Conservation (phyloP, 2,113 vertebrate species). For the Oncorhynchus tshawytscha region DNA sequence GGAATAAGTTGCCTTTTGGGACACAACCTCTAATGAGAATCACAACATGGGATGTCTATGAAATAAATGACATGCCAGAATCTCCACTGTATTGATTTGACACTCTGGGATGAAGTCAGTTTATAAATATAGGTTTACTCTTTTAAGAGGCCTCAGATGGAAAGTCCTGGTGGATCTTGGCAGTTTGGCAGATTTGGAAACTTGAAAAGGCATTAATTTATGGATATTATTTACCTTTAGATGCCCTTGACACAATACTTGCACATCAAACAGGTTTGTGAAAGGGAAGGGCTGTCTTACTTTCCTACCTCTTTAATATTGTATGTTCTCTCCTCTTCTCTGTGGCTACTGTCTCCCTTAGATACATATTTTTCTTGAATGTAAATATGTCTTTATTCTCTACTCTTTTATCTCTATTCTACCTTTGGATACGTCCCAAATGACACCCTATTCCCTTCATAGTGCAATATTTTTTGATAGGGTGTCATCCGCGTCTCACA, state of each 20-base stretch:
- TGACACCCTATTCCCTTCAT: conserved; percentile 19
- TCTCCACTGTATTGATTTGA: conserved; percentile 28
- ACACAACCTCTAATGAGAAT: neutral
- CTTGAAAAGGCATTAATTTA: conserved; percentile 46
- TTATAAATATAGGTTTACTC: conserved; percentile 34
- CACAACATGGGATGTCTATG: conserved; percentile 9
- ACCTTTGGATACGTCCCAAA: no score
- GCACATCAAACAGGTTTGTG: conserved; percentile 57
- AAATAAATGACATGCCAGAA: conserved; percentile 32
- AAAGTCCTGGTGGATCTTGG: conserved; percentile 32
- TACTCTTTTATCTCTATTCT: conserved; percentile 9
- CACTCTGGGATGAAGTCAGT: conserved; percentile 32
- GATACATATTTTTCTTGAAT: conserved; percentile 39
- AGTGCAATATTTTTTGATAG: no score
- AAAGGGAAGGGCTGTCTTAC: conserved; percentile 39
- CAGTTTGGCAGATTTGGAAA: conserved; percentile 44
- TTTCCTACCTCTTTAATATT: conserved; percentile 44
- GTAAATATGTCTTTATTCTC: conserved; percentile 59
- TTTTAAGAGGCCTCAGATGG: conserved; percentile 21
- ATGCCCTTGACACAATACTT: conserved; percentile 61
- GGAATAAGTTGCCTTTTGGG: neutral
- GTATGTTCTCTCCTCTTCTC: conserved; percentile 34
- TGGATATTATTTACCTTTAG: conserved; percentile 59
- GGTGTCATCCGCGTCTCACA: no score
- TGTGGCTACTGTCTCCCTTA: conserved; percentile 31